A percentile compares a stretch with the other conserved stretches of the same genome.
Evolutionary conservation across 2,888 invertebrate species (phyloP).

Genomic region (Himalopsyche anomala): DNA sequence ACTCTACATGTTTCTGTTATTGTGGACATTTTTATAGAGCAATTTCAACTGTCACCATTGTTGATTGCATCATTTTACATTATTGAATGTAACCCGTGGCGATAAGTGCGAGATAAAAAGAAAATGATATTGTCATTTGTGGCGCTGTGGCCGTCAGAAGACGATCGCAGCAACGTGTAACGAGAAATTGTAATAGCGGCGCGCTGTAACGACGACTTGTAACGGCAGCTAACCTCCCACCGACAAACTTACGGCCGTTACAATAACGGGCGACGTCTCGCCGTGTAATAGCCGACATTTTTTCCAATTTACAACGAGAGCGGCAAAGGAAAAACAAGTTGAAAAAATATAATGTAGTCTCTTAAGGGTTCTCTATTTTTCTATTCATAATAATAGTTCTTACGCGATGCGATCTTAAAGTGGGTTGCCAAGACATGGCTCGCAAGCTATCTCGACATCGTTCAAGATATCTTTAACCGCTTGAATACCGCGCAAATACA

Average conservation of each 20-base stretch:
- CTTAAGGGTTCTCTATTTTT: neutral
- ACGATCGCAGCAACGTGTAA: neutral
- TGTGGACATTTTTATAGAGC: too few species aligned
- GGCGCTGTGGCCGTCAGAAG: neutral
- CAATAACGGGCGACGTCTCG: constrained; percentile 44
- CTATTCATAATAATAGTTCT: neutral
- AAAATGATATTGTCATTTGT: constrained; percentile 23
- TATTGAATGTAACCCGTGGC: neutral
- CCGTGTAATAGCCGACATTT: constrained; percentile 47
- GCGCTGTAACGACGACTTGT: constrained; percentile 1
- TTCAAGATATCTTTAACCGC: too few species aligned
- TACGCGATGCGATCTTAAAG: neutral
- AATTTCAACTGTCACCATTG: neutral
- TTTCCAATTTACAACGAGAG: constrained; percentile 57
- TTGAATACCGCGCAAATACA: too few species aligned
- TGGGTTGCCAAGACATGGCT: too few species aligned
- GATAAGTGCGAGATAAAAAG: constrained; percentile 8
- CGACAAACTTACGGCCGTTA: constrained; percentile 51
- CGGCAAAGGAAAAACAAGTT: constrained; percentile 45
- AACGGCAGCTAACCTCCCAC: constrained; percentile 2
- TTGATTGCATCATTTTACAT: neutral
- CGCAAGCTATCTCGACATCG: too few species aligned
- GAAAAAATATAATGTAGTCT: neutral
- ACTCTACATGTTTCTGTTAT: too few species aligned
- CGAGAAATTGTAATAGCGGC: constrained; percentile 3